Evolutionary conservation across 2,113 vertebrate genomes (phyloP).

Genomic region (Peucedramus taeniatus): DNA sequence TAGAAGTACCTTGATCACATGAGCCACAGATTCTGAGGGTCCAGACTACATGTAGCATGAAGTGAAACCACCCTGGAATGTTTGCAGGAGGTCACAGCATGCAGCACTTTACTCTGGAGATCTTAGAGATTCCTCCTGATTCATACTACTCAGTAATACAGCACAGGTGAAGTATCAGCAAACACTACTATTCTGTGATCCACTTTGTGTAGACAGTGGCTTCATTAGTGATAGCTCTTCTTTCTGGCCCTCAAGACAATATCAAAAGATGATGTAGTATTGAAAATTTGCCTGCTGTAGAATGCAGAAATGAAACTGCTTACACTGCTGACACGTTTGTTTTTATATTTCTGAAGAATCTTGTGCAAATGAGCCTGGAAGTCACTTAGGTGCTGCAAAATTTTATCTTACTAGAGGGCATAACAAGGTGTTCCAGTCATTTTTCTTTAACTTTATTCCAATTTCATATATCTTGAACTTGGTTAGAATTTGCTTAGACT

Average conservation of each 20-base stretch:
- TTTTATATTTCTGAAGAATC: constrained; percentile 51
- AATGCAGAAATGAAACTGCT: constrained; percentile 36
- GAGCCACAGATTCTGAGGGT: neutral
- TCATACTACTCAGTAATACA: rapidly evolving
- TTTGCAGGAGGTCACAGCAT: neutral
- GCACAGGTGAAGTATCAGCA: neutral
- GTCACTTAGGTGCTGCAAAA: neutral
- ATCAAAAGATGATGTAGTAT: neutral
- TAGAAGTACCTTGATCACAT: neutral
- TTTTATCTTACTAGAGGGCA: neutral
- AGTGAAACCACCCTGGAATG: neutral
- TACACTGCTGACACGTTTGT: neutral
- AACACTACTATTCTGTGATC: neutral
- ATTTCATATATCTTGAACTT: neutral
- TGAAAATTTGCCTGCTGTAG: neutral
- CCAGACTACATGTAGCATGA: neutral
- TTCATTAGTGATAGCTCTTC: neutral
- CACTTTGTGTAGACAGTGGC: neutral
- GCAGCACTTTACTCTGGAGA: neutral
- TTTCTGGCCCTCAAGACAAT: neutral
- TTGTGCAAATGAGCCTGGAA: constrained; percentile 9
- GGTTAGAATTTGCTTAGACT: neutral
- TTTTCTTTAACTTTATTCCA: neutral
- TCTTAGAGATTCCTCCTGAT: neutral
- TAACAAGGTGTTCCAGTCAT: neutral